Evolutionary conservation across 2,888 invertebrate genomes (phyloP).

Genomic region (Isotomurus palustris): DNA sequence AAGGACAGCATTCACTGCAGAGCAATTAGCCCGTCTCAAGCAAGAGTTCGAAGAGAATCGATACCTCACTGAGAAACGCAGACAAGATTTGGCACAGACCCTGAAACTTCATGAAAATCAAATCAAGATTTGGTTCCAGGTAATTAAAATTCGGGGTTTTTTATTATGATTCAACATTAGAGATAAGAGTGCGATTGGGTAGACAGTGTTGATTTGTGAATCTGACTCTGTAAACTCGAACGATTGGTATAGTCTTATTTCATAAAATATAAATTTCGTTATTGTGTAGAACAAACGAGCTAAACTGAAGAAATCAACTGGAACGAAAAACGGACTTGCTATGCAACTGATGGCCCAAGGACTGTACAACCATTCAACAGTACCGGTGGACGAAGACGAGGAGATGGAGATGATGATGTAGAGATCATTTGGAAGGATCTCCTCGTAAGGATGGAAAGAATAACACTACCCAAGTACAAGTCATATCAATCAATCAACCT

Average conservation of each 20-base stretch:
- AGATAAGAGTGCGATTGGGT: background rate
- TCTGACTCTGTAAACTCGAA: too few species aligned
- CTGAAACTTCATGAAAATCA: slow-evolving; percentile 92
- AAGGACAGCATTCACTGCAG: slow-evolving; percentile 90
- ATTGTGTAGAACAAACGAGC: slow-evolving; percentile 86
- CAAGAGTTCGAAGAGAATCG: slow-evolving; percentile 89
- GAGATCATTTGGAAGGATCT: background rate
- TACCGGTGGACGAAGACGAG: slow-evolving; percentile 68
- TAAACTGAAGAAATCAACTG: slow-evolving; percentile 88
- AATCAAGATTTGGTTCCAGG: slow-evolving; percentile 88
- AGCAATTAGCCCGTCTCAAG: slow-evolving; percentile 84
- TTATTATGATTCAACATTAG: background rate
- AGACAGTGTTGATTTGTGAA: too few species aligned
- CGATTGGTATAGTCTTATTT: too few species aligned
- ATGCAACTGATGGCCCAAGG: slow-evolving; percentile 91
- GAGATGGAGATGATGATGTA: slow-evolving; percentile 55
- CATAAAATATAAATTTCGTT: too few species aligned
- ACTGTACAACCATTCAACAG: slow-evolving; percentile 73
- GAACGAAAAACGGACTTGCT: slow-evolving; percentile 78
- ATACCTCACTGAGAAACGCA: slow-evolving; percentile 84
- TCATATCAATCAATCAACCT: slow-evolving; percentile 2
- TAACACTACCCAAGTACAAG: background rate
- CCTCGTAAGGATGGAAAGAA: background rate
- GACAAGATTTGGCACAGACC: slow-evolving; percentile 85
- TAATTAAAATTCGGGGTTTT: slow-evolving; percentile 15